phyloP scores from a whole-genome alignment of 2,888 invertebrate genomes.

The Tanaodytes sp. region DNA sequence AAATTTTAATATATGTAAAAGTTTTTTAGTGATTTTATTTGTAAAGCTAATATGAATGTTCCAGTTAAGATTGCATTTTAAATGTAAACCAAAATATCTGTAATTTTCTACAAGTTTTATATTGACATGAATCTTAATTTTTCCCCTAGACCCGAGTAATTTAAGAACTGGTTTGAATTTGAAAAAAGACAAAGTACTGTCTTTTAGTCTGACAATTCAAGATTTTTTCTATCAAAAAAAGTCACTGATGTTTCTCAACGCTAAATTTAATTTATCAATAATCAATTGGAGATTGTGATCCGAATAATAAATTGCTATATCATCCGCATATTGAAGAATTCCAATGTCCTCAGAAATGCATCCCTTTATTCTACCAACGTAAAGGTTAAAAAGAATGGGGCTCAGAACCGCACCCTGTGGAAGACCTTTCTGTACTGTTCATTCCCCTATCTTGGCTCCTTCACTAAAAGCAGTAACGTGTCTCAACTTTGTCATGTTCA shows the following conservation, averaged over 20 bases:
- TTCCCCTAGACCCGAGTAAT: background rate
- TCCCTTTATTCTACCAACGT: background rate
- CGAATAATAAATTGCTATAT: background rate
- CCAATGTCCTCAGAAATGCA: background rate
- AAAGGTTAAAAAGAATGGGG: background rate
- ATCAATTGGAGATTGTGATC: background rate
- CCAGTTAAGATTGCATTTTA: background rate
- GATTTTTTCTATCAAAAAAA: background rate
- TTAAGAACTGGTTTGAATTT: background rate
- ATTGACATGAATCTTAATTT: background rate
- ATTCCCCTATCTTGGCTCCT: background rate
- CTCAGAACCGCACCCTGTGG: background rate
- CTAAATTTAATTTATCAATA: background rate
- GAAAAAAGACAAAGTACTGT: background rate
- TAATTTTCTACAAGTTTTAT: too few species aligned
- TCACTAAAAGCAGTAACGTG: background rate
- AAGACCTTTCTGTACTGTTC: background rate
- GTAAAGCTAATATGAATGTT: background rate
- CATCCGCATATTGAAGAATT: background rate
- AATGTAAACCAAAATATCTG: background rate
- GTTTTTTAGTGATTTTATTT: background rate
- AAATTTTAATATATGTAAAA: background rate
- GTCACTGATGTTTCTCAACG: background rate
- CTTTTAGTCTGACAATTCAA: background rate
- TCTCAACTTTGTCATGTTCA: background rate